Conservation (phyloP, 2,113 vertebrate genomes). For the Sminthopsis crassicaudata region DNA sequence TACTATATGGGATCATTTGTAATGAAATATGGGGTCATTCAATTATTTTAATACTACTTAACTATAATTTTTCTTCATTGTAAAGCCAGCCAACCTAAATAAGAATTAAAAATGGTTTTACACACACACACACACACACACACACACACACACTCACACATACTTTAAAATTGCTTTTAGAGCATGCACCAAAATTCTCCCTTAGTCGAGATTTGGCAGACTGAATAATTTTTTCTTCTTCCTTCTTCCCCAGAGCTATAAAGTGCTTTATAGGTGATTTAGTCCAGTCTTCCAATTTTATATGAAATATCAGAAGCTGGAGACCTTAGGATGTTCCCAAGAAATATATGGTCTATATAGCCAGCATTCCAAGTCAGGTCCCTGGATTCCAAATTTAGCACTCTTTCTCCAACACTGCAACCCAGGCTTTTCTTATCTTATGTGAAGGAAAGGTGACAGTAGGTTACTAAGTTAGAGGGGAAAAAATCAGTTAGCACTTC, state of each 20-base stretch:
- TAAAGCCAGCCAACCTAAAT: not conserved
- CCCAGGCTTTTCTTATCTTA: not conserved
- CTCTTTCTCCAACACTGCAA: not conserved
- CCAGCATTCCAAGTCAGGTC: not conserved
- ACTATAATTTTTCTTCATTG: constrained; percentile 29
- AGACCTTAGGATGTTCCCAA: not conserved
- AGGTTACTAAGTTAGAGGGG: constrained; percentile 10
- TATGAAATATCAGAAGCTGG: not conserved
- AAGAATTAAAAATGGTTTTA: constrained; percentile 6
- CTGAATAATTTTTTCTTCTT: not conserved
- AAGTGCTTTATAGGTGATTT: not conserved
- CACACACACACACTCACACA: not conserved
- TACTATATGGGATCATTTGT: constrained; percentile 1
- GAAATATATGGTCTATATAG: not conserved
- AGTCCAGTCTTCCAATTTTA: not conserved
- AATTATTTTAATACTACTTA: constrained; percentile 42
- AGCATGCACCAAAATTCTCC: constrained; percentile 27
- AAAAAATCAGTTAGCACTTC: not conserved
- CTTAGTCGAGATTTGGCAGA: constrained; percentile 15
- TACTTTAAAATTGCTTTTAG: not conserved
- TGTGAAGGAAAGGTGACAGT: not conserved
- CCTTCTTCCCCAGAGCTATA: not conserved
- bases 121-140: not conserved
- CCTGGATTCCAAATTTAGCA: not conserved
- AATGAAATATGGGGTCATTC: constrained; percentile 32